Conservation (phyloP, 2,797 vertebrate genomes). For the Characodon lateralis region DNA sequence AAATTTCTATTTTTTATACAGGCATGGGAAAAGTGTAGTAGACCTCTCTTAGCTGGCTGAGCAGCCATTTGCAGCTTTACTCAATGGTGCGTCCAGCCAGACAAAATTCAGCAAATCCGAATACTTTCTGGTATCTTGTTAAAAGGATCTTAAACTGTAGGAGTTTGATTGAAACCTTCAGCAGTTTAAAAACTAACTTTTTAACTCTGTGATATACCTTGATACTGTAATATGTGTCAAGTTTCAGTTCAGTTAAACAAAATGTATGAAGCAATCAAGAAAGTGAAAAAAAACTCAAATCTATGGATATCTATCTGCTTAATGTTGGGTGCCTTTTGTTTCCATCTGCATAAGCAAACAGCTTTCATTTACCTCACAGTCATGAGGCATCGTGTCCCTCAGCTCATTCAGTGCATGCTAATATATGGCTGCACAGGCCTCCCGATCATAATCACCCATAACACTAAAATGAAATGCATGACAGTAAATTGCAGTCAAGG, state of each 20-base stretch:
- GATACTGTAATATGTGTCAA: not conserved
- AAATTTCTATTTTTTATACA: no score
- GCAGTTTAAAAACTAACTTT: not conserved
- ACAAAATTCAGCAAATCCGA: not conserved
- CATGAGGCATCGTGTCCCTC: constrained; percentile 70
- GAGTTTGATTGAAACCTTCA: not conserved
- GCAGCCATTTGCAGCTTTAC: no score
- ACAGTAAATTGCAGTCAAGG: constrained; percentile 79
- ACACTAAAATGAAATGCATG: constrained; percentile 80
- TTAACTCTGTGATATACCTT: not conserved
- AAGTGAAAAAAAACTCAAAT: constrained; percentile 51
- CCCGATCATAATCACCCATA: constrained; percentile 81
- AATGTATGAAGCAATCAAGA: constrained; percentile 43
- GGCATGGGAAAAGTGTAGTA: no score
- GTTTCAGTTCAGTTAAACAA: constrained; percentile 43
- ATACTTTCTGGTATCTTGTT: not conserved
- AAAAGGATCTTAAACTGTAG: not conserved
- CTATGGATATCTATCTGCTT: constrained; percentile 43
- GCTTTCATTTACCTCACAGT: constrained; percentile 76
- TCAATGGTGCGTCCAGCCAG: no score
- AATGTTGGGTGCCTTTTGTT: constrained; percentile 59
- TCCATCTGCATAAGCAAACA: constrained; percentile 74
- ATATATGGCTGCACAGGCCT: constrained; percentile 73
- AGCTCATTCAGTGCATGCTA: constrained; percentile 76
- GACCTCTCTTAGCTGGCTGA: no score